Percentiles rank a stretch among this genome's conserved stretches.
phyloP scores from a whole-genome alignment of 1,140 invertebrate genomes.

The Manduca sexta region DNA sequence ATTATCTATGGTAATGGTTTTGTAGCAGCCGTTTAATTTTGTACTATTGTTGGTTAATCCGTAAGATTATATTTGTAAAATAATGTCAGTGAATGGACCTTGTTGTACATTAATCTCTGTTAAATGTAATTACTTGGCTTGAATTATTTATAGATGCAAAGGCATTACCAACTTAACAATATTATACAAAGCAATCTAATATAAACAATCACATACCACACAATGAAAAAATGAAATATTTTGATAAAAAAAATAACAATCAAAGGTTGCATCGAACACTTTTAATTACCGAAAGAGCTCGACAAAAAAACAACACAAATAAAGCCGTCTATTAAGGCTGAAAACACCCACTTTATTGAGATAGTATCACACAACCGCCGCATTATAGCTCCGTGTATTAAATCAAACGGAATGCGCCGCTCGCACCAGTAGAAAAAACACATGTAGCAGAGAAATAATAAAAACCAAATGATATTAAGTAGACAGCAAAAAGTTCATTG shows the following conservation, averaged over 20 bases:
- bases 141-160: too few relatives aligned
- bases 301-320: conserved; percentile 23
- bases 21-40: not conserved
- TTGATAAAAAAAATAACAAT: conserved; percentile 10
- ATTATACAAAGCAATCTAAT: not conserved
- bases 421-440: conserved; percentile 37
- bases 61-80: not conserved
- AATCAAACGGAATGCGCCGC: conserved; percentile 61
- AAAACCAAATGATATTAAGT: conserved; percentile 65
- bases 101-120: too few relatives aligned
- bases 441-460: conserved; percentile 54
- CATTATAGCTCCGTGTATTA: conserved; percentile 15
- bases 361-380: conserved; percentile 33
- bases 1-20: too few relatives aligned
- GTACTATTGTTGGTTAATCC: not conserved
- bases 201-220: not conserved
- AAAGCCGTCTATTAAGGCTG: conserved; percentile 54
- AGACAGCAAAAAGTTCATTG: conserved; percentile 21
- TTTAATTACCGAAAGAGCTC: not conserved
- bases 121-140: too few relatives aligned
- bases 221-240: not conserved
- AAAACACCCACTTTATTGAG: conserved; percentile 59
- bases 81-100: too few relatives aligned
- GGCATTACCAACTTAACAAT: too few relatives aligned
- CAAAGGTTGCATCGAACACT: conserved; percentile 6